Percentiles rank a stretch among this genome's conserved stretches.
Evolutionary conservation across 1,140 invertebrate genomes (phyloP).

Genomic region (Drosophila chauvacae): DNA sequence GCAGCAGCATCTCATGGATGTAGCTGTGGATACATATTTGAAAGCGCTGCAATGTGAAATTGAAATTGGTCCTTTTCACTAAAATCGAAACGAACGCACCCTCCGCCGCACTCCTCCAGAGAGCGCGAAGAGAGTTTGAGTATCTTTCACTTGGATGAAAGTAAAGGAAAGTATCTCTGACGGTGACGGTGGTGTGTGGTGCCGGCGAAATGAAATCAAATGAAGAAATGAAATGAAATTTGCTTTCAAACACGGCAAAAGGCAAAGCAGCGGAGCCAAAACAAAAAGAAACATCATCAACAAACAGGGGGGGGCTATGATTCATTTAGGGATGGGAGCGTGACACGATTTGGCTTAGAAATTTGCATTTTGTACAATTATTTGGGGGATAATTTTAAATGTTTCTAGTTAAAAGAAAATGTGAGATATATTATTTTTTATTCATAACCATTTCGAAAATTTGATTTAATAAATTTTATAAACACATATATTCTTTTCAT

Average conservation of each 20-base stretch:
- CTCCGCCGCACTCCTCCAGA: conserved; percentile 23
- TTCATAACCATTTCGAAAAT: background rate
- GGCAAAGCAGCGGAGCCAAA: conserved; percentile 51
- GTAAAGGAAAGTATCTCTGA: conserved; percentile 74
- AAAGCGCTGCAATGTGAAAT: conserved; percentile 70
- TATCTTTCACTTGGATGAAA: conserved; percentile 82
- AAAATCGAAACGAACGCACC: conserved; percentile 58
- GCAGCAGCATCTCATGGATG: conserved; percentile 46
- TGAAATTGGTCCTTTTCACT: conserved; percentile 79
- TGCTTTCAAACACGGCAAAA: conserved; percentile 67
- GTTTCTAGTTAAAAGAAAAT: background rate
- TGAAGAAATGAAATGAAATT: conserved; percentile 83
- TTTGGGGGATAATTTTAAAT: background rate
- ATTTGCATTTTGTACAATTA: too few relatives aligned
- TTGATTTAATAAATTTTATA: background rate
- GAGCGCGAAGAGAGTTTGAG: conserved; percentile 39
- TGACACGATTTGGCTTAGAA: conserved; percentile 12
- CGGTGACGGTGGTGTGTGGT: conserved; percentile 17
- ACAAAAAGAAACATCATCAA: conserved; percentile 31
- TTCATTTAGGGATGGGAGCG: conserved; percentile 9
- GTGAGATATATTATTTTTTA: background rate
- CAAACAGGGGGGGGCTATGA: conserved; percentile 13
- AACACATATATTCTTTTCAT: too few relatives aligned
- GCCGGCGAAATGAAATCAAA: conserved; percentile 73
- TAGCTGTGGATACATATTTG: conserved; percentile 58